Conservation (phyloP, 2,113 vertebrate genomes). For the Mastomys natalensis region DNA sequence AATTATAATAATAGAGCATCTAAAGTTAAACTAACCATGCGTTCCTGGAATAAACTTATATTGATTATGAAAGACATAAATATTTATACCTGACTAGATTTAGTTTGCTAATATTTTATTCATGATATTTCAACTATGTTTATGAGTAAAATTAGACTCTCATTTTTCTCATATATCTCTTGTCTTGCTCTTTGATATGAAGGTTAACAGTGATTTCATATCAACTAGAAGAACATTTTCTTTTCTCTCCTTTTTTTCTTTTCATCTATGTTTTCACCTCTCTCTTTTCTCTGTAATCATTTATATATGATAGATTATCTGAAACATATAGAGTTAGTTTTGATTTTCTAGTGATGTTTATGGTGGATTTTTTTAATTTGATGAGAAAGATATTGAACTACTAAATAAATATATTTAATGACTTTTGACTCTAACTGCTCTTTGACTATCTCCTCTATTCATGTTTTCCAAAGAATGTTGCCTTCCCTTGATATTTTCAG, state of each 20-base stretch:
- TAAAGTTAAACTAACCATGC: slow-evolving; percentile 63
- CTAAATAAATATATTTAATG: not conserved
- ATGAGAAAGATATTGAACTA: slow-evolving; percentile 1
- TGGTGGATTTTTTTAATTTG: not conserved
- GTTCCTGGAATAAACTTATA: slow-evolving; percentile 62
- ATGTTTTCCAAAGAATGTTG: not conserved
- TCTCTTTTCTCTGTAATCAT: not conserved
- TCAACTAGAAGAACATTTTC: not conserved
- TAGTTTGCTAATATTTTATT: slow-evolving; percentile 74
- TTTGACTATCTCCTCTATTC: not conserved
- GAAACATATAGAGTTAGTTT: not conserved
- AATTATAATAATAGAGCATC: slow-evolving; percentile 43
- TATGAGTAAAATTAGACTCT: slow-evolving; percentile 56
- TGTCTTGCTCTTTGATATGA: slow-evolving; percentile 20
- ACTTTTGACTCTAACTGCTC: not conserved
- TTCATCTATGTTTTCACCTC: not conserved
- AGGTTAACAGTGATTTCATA: slow-evolving; percentile 22
- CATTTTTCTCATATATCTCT: slow-evolving; percentile 5
- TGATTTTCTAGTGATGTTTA: accelerated
- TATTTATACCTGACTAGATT: slow-evolving; percentile 66
- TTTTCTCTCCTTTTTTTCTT: not conserved
- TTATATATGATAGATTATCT: not conserved
- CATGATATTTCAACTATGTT: slow-evolving; percentile 61
- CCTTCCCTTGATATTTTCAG: not conserved
- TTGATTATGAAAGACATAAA: slow-evolving; percentile 66